phyloP scores from a whole-genome alignment of 2,113 vertebrate species.

The Centropus bengalensis region DNA sequence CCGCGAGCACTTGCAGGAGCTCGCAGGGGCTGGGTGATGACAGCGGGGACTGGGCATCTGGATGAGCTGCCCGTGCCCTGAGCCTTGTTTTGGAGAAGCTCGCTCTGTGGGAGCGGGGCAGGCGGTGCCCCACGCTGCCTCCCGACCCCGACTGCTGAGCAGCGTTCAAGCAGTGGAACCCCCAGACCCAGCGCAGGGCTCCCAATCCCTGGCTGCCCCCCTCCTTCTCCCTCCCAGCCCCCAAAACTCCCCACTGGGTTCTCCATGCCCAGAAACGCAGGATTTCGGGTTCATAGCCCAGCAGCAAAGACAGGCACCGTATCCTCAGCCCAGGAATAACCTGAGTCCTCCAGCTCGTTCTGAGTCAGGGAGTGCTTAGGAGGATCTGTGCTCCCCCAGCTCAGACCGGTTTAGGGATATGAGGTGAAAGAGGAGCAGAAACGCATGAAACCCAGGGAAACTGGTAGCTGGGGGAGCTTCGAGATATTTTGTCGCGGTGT shows the following conservation, averaged over 20 bases:
- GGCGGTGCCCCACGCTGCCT: too few relatives aligned
- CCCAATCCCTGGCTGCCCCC: too few relatives aligned
- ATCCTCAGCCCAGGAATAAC: too few relatives aligned
- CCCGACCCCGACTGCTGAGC: not conserved
- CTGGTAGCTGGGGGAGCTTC: fast-evolving
- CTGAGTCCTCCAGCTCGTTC: fast-evolving
- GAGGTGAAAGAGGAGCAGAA: not conserved
- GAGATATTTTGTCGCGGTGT: not conserved
- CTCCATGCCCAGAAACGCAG: not conserved
- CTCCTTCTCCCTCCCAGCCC: too few relatives aligned
- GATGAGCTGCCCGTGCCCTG: not conserved
- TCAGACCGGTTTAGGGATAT: not conserved
- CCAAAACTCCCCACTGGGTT: too few relatives aligned
- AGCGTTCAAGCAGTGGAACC: not conserved
- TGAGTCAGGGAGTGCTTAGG: too few relatives aligned
- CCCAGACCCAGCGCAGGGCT: too few relatives aligned
- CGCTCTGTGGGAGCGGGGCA: fast-evolving
- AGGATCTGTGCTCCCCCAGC: not conserved
- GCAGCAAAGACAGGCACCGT: fast-evolving
- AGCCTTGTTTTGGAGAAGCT: too few relatives aligned
- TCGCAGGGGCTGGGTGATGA: not conserved
- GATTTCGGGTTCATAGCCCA: fast-evolving
- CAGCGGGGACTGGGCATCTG: not conserved
- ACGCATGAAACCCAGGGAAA: fast-evolving
- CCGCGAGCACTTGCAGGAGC: too few relatives aligned